Evolutionary conservation across 2,888 invertebrate species (phyloP), one percentile per base, ranked within the genome.

Genomic region (Noctua comes): DNA sequence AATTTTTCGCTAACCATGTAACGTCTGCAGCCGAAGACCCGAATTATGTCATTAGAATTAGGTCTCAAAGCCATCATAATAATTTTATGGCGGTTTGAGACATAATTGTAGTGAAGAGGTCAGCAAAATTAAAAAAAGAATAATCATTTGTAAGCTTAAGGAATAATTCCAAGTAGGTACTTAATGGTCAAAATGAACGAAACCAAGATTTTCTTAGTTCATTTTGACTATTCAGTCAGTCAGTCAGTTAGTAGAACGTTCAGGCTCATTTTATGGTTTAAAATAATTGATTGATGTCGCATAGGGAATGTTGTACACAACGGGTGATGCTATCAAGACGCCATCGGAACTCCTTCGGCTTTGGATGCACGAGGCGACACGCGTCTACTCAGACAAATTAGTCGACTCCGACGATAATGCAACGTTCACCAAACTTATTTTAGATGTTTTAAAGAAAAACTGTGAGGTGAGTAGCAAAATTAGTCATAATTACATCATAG

Each of bases 361-460:
- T 70, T 99, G 98, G 98, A 97, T 98, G 94, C 99, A 99, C 91
- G 99, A 99, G 94, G 98, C 99, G 0, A 98, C 97, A 68, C 97
- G 99, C 75, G 99, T 99, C 0, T 99, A 99, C 93, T 98, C 98
- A 1, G 99, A 99, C 94, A 99, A 99, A 94, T 95, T 99, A 65
- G 98, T 99, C 0, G 99, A 99, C 86, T 95, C 97, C n/a, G 94
- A 93, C 18, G 99, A 99, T 93, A 98, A 98, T 80, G 98, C 98
- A 7, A 95, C 94, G 1, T 99, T 98, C 92, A 95, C 97, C 73
- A 98, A 98, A 93, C 93, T 99, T 0, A 93, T 98, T 24, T 90
- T 94, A 2, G 99, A 99, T 62, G 97, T 98, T 11, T 97, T 98
- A 24, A 98, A 98, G 92, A 99, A 99, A 93, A 97, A 97, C 82